phyloP scores from a whole-genome alignment of 2,888 invertebrate species.

The Caenorhabditis sp. region DNA sequence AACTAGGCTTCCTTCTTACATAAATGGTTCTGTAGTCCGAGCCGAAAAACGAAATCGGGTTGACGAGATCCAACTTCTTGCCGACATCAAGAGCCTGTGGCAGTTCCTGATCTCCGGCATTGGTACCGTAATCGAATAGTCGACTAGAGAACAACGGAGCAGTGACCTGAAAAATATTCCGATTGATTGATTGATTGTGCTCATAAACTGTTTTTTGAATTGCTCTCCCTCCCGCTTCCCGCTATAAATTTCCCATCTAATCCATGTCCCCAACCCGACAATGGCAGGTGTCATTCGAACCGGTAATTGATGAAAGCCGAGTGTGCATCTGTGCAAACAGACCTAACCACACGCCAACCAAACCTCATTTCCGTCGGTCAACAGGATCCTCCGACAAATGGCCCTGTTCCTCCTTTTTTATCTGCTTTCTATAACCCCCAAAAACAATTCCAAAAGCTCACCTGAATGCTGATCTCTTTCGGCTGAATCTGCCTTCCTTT shows the following conservation, averaged over 20 bases:
- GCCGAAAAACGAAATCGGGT: conserved; percentile 80
- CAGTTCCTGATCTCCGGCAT: conserved; percentile 77
- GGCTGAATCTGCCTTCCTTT: conserved; percentile 75
- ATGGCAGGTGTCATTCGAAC: conserved; percentile 47
- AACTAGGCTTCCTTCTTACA: conserved; percentile 65
- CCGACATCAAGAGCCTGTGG: conserved; percentile 79
- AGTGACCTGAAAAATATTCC: conserved; percentile 76
- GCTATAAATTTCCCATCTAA: conserved; percentile 3
- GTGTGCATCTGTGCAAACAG: conserved; percentile 48
- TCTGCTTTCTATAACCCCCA: too few species aligned
- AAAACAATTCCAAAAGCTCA: conserved; percentile 31
- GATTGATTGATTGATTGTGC: background rate
- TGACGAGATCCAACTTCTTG: conserved; percentile 73
- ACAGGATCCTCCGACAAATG: conserved; percentile 14
- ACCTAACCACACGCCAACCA: conserved; percentile 17
- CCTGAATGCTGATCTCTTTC: conserved; percentile 81
- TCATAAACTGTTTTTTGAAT: background rate
- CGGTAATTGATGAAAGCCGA: conserved; percentile 47
- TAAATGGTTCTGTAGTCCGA: conserved; percentile 74
- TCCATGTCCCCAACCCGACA: conserved; percentile 9
- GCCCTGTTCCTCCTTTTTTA: too few species aligned
- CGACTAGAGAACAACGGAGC: conserved; percentile 83
- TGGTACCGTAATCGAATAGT: conserved; percentile 81
- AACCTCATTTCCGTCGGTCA: conserved; percentile 35
- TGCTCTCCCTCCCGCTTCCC: too few species aligned